phyloP scores from a whole-genome alignment of 2,797 vertebrate genomes.

The Scarus forsteni region DNA sequence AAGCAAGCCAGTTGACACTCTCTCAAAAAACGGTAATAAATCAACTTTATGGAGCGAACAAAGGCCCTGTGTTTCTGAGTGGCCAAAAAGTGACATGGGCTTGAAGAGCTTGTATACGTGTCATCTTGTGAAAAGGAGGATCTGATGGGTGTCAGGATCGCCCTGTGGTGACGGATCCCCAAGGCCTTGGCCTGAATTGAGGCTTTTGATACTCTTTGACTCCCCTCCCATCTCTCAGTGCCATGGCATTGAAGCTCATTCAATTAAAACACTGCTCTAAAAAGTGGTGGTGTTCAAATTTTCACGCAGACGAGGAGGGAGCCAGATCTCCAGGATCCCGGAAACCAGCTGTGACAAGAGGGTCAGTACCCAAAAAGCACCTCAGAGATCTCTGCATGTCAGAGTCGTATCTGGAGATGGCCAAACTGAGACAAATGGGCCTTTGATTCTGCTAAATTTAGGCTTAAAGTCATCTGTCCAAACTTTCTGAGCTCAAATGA shows the following conservation, averaged over 20 bases:
- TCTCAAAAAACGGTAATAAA: slow-evolving; percentile 74
- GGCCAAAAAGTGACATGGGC: slow-evolving; percentile 73
- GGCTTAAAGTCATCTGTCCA: slow-evolving; percentile 35
- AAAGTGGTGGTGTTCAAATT: slow-evolving; percentile 53
- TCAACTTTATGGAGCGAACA: slow-evolving; percentile 74
- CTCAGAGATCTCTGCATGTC: slow-evolving; percentile 68
- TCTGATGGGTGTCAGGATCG: slow-evolving; percentile 81
- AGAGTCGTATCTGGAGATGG: slow-evolving; percentile 42
- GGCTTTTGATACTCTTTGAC: slow-evolving; percentile 81
- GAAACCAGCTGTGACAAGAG: slow-evolving; percentile 66
- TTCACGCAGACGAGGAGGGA: slow-evolving; percentile 49
- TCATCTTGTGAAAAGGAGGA: slow-evolving; percentile 83
- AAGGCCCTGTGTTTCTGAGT: slow-evolving; percentile 72
- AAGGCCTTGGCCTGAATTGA: slow-evolving; percentile 73
- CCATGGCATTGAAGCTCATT: slow-evolving; percentile 68
- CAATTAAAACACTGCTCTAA: slow-evolving; percentile 72
- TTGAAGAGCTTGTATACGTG: slow-evolving; percentile 77
- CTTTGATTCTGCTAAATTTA: slow-evolving; percentile 62
- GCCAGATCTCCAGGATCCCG: slow-evolving; percentile 71
- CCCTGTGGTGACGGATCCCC: slow-evolving; percentile 77
- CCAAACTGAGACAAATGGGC: slow-evolving; percentile 48
- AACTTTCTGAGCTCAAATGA: slow-evolving; percentile 12
- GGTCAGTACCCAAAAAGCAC: slow-evolving; percentile 67
- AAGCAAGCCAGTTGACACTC: slow-evolving; percentile 71
- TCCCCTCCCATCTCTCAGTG: slow-evolving; percentile 72